A percentile compares a stretch with the other conserved stretches of the same genome.
Evolutionary conservation across 2,113 vertebrate species (phyloP).

Genomic region (Dolichotis patagonum): DNA sequence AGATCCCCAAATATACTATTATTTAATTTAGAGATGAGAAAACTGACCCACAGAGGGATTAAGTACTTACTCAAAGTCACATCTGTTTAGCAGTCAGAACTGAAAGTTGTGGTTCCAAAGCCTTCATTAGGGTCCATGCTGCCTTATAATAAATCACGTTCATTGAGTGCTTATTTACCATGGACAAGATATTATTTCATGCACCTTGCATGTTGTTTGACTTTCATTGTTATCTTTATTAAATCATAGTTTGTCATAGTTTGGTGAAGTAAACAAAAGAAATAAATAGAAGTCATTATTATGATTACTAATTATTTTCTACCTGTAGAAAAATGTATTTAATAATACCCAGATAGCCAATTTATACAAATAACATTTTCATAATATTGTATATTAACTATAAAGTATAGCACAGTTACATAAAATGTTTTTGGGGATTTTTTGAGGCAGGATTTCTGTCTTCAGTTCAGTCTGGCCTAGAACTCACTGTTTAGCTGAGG

Average conservation of each 20-base stretch:
- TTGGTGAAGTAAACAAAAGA: neutral
- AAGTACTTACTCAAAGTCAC: neutral
- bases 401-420: neutral
- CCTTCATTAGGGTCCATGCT: fast-evolving
- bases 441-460: no score
- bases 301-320: neutral
- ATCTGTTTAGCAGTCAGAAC: neutral
- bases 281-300: neutral
- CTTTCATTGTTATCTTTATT: neutral
- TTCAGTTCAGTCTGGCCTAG: no score
- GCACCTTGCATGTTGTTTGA: neutral
- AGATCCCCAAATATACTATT: neutral
- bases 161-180: neutral
- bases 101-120: neutral
- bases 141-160: neutral
- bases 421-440: neutral
- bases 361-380: neutral
- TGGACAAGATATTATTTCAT: neutral
- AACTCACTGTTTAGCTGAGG: no score
- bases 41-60: neutral
- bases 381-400: neutral
- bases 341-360: neutral
- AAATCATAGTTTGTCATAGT: neutral
- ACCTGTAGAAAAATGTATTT: neutral
- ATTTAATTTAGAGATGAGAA: neutral